These are phyloP conservation scores for Drosophila affinis DNA, from an alignment of 2,888 invertebrate genomes.

Conservation along the genomic window DNA sequence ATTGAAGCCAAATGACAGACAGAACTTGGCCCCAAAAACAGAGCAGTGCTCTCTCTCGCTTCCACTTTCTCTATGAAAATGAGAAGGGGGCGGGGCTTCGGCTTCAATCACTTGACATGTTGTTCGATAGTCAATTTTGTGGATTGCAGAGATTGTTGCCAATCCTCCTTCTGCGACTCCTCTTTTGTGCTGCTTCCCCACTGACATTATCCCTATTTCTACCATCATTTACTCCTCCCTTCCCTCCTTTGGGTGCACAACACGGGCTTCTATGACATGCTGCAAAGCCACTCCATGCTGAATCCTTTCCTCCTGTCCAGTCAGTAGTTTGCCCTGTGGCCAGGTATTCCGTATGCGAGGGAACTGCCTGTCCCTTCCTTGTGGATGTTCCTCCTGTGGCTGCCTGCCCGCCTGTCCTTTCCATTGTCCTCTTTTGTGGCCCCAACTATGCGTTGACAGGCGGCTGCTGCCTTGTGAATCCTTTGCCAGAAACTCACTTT, in stretches of 20 bases:
- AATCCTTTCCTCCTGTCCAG: background rate
- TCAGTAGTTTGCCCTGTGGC: background rate
- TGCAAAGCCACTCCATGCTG: constrained; percentile 6
- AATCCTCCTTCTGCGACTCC: background rate
- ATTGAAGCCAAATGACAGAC: background rate
- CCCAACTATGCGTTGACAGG: constrained; percentile 43
- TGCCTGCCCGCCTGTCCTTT: background rate
- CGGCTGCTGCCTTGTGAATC: constrained; percentile 22
- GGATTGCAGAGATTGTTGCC: background rate
- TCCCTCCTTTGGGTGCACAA: constrained; percentile 1
- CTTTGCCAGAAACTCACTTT: background rate
- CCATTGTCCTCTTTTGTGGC: constrained; percentile 28
- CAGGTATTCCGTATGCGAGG: background rate
- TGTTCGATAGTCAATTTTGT: background rate
- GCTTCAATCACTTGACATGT: constrained; percentile 1
- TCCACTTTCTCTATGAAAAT: background rate
- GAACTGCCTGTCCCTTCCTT: constrained; percentile 5
- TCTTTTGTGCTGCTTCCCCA: background rate
- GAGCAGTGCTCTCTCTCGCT: background rate
- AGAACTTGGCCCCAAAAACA: background rate
- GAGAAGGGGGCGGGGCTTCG: background rate
- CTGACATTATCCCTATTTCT: background rate
- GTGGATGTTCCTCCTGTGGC: constrained; percentile 2
- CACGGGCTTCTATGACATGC: constrained; percentile 12
- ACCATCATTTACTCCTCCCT: constrained; percentile 15